A percentile compares a stretch with the other conserved stretches of the same genome.
Evolutionary conservation across 2,113 vertebrate species (phyloP).

Genomic region (Stegastes partitus): DNA sequence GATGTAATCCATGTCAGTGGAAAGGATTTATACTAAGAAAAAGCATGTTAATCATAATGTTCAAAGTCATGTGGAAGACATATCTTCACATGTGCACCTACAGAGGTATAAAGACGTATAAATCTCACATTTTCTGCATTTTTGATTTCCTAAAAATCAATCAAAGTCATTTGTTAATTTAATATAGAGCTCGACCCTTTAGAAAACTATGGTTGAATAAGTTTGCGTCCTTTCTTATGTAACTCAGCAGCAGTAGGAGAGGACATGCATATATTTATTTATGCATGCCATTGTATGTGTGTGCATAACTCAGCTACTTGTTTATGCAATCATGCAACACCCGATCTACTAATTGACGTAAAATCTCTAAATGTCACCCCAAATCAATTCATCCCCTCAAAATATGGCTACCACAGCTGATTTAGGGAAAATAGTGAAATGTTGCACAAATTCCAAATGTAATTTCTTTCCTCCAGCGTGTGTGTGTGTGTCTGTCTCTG

Average conservation of each 20-base stretch:
- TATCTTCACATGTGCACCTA: background rate
- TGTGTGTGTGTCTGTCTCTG: constrained; percentile 29
- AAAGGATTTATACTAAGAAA: too few species aligned
- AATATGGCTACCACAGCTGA: constrained; percentile 31
- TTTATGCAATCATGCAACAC: background rate
- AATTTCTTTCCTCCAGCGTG: constrained; percentile 40
- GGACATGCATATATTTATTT: constrained; percentile 24
- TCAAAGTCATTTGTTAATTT: background rate
- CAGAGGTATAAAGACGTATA: too few species aligned
- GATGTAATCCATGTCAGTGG: too few species aligned
- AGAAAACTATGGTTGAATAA: background rate
- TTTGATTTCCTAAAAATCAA: too few species aligned
- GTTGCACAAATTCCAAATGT: constrained; percentile 61
- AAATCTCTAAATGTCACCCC: constrained; percentile 44
- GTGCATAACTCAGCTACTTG: background rate
- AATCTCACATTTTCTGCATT: too few species aligned
- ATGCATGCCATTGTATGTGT: constrained; percentile 12
- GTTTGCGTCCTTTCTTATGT: constrained; percentile 28
- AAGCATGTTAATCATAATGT: background rate
- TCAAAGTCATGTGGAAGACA: background rate
- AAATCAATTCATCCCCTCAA: constrained; percentile 42
- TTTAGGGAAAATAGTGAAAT: constrained; percentile 39
- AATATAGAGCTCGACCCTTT: background rate
- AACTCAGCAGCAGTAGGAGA: constrained; percentile 16
- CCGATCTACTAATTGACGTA: constrained; percentile 15